Evolutionary conservation across 2,888 invertebrate genomes (phyloP).

Genomic region (Cataglyphis rosenhaueri): DNA sequence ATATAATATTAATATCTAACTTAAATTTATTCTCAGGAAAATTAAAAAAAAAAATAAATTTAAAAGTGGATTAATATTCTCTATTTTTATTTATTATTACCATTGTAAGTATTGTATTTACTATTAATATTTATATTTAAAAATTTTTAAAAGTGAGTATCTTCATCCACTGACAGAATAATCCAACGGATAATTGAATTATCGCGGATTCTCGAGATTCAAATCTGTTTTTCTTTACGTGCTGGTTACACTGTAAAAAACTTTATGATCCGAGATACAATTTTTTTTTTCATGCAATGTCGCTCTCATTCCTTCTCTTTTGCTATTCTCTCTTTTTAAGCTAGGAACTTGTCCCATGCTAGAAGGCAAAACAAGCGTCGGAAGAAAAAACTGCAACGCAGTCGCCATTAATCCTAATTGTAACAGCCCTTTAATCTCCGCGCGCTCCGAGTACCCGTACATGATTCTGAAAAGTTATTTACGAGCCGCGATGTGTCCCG

Average conservation of each 20-base stretch:
- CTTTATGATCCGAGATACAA: conserved; percentile 1
- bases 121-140: background rate
- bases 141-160: background rate
- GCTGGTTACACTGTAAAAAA: background rate
- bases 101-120: background rate
- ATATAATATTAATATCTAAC: no score
- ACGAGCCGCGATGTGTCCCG: background rate
- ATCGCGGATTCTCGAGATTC: background rate
- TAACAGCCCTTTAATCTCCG: conserved; percentile 45
- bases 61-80: background rate
- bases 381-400: conserved; percentile 27
- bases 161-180: no score
- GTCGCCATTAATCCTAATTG: conserved; percentile 52
- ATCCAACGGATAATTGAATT: background rate
- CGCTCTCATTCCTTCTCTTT: background rate
- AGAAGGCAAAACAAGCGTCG: conserved; percentile 4
- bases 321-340: background rate
- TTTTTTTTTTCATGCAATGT: background rate
- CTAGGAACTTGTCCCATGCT: background rate
- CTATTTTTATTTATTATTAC: background rate
- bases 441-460: conserved; percentile 18
- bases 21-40: no score
- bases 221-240: conserved; percentile 5
- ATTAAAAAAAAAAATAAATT: no score
- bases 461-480: conserved; percentile 50